phyloP scores from a whole-genome alignment of 2,888 invertebrate species.

The Cerceris rybyensis region DNA sequence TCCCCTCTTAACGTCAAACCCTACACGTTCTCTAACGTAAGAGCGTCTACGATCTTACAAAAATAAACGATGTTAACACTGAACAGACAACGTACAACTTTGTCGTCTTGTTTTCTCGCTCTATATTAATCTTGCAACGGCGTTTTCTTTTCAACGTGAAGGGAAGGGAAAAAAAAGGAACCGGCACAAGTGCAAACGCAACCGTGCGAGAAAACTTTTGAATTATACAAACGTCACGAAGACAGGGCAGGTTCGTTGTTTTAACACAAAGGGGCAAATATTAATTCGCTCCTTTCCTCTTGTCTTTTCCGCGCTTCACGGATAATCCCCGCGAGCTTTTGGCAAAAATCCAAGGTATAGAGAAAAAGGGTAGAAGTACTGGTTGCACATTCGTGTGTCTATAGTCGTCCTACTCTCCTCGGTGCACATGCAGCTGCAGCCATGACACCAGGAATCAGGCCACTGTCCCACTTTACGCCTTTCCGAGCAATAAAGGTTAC shows the following conservation, averaged over 20 bases:
- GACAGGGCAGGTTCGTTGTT: not conserved
- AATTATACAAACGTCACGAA: not conserved
- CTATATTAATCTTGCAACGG: no score
- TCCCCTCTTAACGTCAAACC: not conserved
- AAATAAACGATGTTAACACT: not conserved
- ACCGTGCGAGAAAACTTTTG: not conserved
- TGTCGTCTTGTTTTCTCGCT: no score
- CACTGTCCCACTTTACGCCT: slow-evolving; percentile 78
- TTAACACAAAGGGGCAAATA: slow-evolving; percentile 15
- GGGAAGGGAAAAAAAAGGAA: no score
- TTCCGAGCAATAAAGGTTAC: slow-evolving; percentile 73
- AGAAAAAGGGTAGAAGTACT: slow-evolving; percentile 36
- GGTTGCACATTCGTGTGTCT: slow-evolving; percentile 63
- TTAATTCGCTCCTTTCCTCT: slow-evolving; percentile 32
- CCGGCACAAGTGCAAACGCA: no score
- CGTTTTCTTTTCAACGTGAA: no score
- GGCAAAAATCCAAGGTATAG: slow-evolving; percentile 64
- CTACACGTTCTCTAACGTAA: not conserved
- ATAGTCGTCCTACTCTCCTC: slow-evolving; percentile 61
- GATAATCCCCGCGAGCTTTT: slow-evolving; percentile 56
- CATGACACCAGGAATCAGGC: slow-evolving; percentile 79
- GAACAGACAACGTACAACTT: no score
- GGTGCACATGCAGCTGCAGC: slow-evolving; percentile 74
- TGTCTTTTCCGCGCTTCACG: slow-evolving; percentile 7
- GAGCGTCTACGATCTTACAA: not conserved